Conservation (phyloP, 2,113 vertebrate genomes). For the Damaliscus lunatus region DNA sequence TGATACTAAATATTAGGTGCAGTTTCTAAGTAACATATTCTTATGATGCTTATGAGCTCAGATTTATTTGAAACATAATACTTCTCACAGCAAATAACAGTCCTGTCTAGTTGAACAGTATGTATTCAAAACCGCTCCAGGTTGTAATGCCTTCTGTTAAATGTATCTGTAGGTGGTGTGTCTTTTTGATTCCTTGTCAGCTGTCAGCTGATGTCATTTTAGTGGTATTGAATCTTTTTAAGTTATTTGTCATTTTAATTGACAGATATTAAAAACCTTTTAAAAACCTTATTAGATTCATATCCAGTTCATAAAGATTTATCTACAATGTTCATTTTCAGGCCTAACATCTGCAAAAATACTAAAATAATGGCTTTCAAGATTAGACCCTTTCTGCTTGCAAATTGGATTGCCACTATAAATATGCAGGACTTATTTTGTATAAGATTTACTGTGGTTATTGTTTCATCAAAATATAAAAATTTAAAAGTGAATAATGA, state of each 20-base stretch:
- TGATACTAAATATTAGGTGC: constrained; percentile 24
- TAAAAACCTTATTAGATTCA: background rate
- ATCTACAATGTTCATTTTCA: constrained; percentile 41
- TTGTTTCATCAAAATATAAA: background rate
- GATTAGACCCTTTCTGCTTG: background rate
- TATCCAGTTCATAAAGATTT: background rate
- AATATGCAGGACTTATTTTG: background rate
- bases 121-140: background rate
- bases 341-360: constrained; percentile 17
- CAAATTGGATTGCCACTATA: background rate
- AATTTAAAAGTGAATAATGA: background rate
- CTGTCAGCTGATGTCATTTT: constrained; percentile 49
- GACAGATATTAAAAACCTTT: constrained; percentile 36
- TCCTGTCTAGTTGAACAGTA: background rate
- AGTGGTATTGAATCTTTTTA: constrained; percentile 47
- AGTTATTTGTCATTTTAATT: constrained; percentile 59
- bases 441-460: background rate
- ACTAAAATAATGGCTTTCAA: background rate
- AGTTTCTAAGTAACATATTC: background rate
- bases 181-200: constrained; percentile 64
- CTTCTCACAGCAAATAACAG: background rate
- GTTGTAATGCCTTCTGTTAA: background rate
- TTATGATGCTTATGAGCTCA: background rate
- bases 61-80: background rate
- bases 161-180: background rate